Base-by-base conservation (phyloP, 1,140 invertebrate species). In the Drosophila sucinea region DNA sequence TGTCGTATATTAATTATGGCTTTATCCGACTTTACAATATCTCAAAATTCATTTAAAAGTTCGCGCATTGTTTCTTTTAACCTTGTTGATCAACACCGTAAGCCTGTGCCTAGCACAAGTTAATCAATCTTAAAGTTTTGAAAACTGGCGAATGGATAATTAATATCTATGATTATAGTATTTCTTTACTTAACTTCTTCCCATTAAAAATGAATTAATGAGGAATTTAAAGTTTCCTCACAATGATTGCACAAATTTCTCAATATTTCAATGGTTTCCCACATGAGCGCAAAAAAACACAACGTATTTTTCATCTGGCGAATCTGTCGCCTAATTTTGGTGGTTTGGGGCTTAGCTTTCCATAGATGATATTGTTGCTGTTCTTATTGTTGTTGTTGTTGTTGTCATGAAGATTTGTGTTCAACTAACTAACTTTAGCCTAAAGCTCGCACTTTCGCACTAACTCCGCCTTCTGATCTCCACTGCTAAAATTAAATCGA, bases 331-430 rank as follows among this genome's bases (percentile, higher is more conserved):
- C 55, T 25, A 57, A 77, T 79, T 27, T 84, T 91, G 90, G 86
- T 91, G 90, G 87, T 91, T 91, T 91, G 90, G 90, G 90, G 90
- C 83, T 91, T 91, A 91, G 90, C 90, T 91, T 79, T 71, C 44
- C 44, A 33, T 71, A 35, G 55, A 47, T 61, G 65, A 60, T 62
- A 44, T 63, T 73, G 66, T 32, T 76, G 73, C 25, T 78, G 68
- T 38, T 38, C 35, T 77, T 78, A 40, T 63, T 74, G 54, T 61
- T 67, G 33, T 64, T 71, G 65, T 66, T 60, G 64, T 71, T 41
- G 69, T 67, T 80, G 60, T 77, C 60, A 79, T 82, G 67, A 77
- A 70, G 82, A 87, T 71, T 89, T 87, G 79, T 87, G 83, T 67
- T 89, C 84, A 84, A 89, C 83, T 89, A 89, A 87, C 83, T 87